Evolutionary conservation across 2,888 invertebrate genomes (phyloP).

Genomic region (Lapara coniferarum): DNA sequence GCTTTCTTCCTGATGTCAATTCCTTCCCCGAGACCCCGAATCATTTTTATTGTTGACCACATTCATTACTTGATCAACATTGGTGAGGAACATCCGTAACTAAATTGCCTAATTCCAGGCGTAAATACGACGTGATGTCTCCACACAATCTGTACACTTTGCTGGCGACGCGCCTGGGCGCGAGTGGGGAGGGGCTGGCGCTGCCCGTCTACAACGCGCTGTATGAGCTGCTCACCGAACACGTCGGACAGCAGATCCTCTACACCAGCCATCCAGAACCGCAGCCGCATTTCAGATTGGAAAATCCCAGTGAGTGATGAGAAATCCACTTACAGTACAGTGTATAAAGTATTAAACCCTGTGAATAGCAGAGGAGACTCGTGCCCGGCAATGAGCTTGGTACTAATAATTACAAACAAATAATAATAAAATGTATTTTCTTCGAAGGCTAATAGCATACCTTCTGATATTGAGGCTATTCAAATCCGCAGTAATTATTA

Average conservation of each 20-base stretch:
- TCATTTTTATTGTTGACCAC: no score
- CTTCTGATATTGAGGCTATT: no score
- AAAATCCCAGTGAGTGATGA: conserved; percentile 94
- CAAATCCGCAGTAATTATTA: no score
- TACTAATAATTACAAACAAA: no score
- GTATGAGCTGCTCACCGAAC: conserved; percentile 99
- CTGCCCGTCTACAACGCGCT: conserved; percentile 99
- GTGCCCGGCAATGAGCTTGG: no score
- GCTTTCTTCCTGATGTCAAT: no score
- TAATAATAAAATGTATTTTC: no score
- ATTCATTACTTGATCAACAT: no score
- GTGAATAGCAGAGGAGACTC: neutral
- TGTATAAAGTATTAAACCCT: neutral
- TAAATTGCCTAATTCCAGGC: conserved; percentile 78
- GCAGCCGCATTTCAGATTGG: conserved; percentile 96
- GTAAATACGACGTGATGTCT: conserved; percentile 99
- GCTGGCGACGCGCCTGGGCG: conserved; percentile 93
- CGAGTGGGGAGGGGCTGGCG: conserved; percentile 91
- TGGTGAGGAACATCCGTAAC: no score
- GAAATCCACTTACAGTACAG: neutral
- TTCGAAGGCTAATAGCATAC: no score
- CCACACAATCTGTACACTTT: conserved; percentile 99
- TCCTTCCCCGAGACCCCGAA: no score
- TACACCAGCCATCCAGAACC: conserved; percentile 98
- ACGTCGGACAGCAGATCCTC: conserved; percentile 96